phyloP scores from a whole-genome alignment of 2,113 vertebrate genomes.

The Indicator indicator region DNA sequence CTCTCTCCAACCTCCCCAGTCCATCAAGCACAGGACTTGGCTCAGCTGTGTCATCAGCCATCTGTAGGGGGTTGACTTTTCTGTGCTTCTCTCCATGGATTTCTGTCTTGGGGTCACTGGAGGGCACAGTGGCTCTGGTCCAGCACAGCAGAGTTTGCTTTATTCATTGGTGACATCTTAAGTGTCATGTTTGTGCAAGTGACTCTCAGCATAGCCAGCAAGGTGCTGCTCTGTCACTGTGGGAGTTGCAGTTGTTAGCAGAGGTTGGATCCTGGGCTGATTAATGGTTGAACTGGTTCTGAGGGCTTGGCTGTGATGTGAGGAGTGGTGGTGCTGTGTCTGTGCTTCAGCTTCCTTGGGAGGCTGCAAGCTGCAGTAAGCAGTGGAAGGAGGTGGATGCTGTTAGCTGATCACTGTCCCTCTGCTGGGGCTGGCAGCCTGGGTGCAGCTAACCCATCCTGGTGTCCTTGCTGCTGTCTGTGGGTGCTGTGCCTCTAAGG shows the following conservation, averaged over 20 bases:
- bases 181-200: background rate
- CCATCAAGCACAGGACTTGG: background rate
- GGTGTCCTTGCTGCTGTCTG: fast-evolving
- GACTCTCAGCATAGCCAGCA: background rate
- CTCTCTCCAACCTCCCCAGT: background rate
- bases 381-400: background rate
- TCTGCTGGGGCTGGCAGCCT: background rate
- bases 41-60: background rate
- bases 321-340: background rate
- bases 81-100: background rate
- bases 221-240: background rate
- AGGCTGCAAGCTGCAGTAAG: background rate
- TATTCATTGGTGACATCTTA: background rate
- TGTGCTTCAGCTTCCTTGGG: background rate
- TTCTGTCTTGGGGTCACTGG: background rate
- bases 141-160: background rate
- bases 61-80: background rate
- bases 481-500: background rate
- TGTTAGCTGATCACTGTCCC: background rate
- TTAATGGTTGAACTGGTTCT: background rate
- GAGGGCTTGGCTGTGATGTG: background rate
- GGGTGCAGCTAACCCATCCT: background rate
- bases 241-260: background rate
- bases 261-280: background rate
- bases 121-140: background rate